Conservation (phyloP, 2,888 invertebrate species). For the Adelphocoris suturalis region DNA sequence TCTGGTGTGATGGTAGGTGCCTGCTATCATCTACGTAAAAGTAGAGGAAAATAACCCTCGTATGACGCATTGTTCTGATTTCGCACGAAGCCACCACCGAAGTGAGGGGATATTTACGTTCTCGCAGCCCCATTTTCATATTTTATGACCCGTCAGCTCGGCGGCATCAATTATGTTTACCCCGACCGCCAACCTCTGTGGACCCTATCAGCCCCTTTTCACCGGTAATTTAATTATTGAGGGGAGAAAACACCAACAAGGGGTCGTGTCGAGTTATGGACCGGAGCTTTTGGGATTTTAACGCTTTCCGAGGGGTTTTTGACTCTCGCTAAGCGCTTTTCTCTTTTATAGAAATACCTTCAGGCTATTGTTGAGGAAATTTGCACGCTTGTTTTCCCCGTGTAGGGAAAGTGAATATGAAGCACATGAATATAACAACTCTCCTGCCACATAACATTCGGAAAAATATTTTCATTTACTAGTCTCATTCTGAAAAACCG, state of each 20-base stretch:
- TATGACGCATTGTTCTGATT: background rate
- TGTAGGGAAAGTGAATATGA: background rate
- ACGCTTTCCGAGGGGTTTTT: background rate
- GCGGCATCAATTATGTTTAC: slow-evolving; percentile 28
- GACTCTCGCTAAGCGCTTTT: too few species aligned
- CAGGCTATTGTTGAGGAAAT: background rate
- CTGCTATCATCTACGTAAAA: too few species aligned
- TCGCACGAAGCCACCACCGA: background rate
- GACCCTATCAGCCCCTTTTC: background rate
- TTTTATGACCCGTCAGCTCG: slow-evolving; percentile 6
- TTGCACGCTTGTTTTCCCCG: background rate
- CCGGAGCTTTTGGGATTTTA: background rate
- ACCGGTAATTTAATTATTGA: slow-evolving; percentile 19
- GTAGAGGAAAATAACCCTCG: background rate
- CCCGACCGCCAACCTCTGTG: background rate
- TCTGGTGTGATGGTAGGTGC: too few species aligned
- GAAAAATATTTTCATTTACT: too few species aligned
- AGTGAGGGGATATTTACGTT: background rate
- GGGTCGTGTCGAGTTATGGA: background rate
- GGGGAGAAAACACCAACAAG: background rate
- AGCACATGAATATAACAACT: too few species aligned
- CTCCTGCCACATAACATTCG: too few species aligned
- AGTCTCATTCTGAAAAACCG: too few species aligned
- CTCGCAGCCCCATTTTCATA: background rate
- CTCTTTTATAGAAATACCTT: background rate